These are phyloP conservation scores for Luscinia megarhynchos DNA, from an alignment of 2,797 vertebrate genomes.

Conservation along the genomic window DNA sequence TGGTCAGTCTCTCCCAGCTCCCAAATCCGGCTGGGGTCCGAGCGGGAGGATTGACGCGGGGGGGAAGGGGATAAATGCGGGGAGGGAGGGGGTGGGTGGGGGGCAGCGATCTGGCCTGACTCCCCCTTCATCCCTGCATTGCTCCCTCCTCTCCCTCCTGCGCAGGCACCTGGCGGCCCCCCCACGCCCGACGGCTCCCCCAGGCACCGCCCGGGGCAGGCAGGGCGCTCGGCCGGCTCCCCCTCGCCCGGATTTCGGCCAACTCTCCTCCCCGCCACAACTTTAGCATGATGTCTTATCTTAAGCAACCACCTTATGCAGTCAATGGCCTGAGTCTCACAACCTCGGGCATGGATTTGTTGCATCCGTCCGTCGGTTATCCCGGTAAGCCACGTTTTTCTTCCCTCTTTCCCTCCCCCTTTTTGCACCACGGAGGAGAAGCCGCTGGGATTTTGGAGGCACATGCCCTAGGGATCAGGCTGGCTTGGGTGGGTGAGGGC, in stretches of 20 bases:
- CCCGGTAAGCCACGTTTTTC: slow-evolving; percentile 85
- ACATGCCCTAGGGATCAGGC: too few species aligned
- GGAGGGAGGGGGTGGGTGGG: neutral
- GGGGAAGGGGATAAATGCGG: slow-evolving; percentile 24
- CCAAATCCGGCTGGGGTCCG: slow-evolving; percentile 79
- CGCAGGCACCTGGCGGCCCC: slow-evolving; percentile 25
- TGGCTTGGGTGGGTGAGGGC: neutral
- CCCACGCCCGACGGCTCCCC: slow-evolving; percentile 16
- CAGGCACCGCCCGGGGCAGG: slow-evolving; percentile 50
- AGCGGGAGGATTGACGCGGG: slow-evolving; percentile 66
- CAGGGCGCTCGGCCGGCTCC: slow-evolving; percentile 56
- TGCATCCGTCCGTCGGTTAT: slow-evolving; percentile 97
- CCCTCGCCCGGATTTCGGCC: slow-evolving; percentile 57
- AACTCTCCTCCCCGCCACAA: slow-evolving; percentile 77
- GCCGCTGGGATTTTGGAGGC: neutral
- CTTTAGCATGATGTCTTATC: slow-evolving; percentile 99
- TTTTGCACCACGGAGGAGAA: neutral
- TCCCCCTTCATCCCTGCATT: slow-evolving; percentile 8
- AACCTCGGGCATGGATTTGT: slow-evolving; percentile 96
- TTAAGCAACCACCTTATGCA: slow-evolving; percentile 99
- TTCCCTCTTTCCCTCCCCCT: neutral
- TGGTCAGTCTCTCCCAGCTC: slow-evolving; percentile 71
- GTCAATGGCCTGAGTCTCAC: slow-evolving; percentile 98
- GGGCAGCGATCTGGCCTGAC: slow-evolving; percentile 45
- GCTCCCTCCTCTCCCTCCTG: neutral